Conservation (phyloP, 2,888 invertebrate species). For the Xestia ashworthii region DNA sequence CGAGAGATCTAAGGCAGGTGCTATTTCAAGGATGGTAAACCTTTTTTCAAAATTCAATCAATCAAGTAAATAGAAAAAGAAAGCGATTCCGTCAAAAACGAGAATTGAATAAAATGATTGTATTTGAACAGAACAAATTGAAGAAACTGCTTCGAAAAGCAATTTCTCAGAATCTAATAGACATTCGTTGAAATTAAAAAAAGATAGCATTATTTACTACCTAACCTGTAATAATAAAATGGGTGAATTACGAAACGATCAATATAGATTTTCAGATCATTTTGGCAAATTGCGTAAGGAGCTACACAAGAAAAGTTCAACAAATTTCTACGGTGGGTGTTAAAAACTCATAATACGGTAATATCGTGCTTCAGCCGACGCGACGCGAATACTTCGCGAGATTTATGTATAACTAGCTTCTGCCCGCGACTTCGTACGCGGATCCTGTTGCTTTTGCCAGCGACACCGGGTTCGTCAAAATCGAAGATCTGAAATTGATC, state of each 20-base stretch:
- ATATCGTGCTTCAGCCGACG: slow-evolving; percentile 5
- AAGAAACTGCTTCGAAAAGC: slow-evolving; percentile 19
- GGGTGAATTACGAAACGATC: neutral
- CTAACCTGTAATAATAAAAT: no score
- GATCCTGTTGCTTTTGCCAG: no score
- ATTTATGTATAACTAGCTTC: no score
- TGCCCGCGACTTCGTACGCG: no score
- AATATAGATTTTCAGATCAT: neutral
- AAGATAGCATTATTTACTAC: neutral
- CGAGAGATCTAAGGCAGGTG: neutral
- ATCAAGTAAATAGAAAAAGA: slow-evolving; percentile 10
- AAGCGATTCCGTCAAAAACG: slow-evolving; percentile 1
- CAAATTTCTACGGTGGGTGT: slow-evolving; percentile 1
- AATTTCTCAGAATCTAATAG: neutral
- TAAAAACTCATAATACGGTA: slow-evolving; percentile 21
- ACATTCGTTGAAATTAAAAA: neutral
- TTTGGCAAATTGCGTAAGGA: slow-evolving; percentile 1
- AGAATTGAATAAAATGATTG: neutral
- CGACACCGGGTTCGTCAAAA: no score
- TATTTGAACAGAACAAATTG: slow-evolving; percentile 49
- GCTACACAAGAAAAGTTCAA: neutral
- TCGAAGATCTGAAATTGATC: no score
- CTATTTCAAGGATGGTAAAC: neutral
- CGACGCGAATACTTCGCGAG: slow-evolving; percentile 20
- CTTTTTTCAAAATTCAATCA: slow-evolving; percentile 12